These are phyloP conservation scores for Heterodera schachtii DNA, from an alignment of 1,140 invertebrate species.

Conservation along the genomic window DNA sequence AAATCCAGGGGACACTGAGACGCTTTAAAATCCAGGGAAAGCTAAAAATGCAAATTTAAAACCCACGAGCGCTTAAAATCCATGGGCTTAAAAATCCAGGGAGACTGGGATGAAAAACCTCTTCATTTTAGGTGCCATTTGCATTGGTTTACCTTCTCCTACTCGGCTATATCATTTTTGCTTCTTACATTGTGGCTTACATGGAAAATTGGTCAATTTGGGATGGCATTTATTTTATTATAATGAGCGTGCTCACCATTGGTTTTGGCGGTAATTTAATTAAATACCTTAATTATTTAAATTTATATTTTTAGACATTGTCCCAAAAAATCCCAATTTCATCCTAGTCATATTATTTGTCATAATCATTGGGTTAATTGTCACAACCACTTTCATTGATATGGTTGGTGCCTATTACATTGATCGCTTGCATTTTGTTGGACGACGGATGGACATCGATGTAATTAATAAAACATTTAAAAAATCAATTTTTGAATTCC, in stretches of 20 bases:
- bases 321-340: slow-evolving; percentile 59
- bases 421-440: slow-evolving; percentile 63
- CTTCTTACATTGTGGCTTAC: slow-evolving; percentile 56
- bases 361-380: slow-evolving; percentile 57
- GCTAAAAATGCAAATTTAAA: too few species aligned
- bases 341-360: slow-evolving; percentile 50
- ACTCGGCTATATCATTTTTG: slow-evolving; percentile 51
- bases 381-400: slow-evolving; percentile 63
- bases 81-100: too few species aligned
- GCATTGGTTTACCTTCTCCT: slow-evolving; percentile 54
- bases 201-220: slow-evolving; percentile 53
- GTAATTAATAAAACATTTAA: slow-evolving; percentile 26
- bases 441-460: slow-evolving; percentile 56
- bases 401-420: slow-evolving; percentile 65
- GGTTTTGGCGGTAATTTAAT: slow-evolving; percentile 60
- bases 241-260: slow-evolving; percentile 62
- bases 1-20: too few species aligned
- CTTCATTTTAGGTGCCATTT: slow-evolving; percentile 50
- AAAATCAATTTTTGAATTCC: too few species aligned
- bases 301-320: slow-evolving; percentile 47
- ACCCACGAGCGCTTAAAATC: too few species aligned
- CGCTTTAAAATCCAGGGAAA: too few species aligned
- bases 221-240: slow-evolving; percentile 63
- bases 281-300: slow-evolving; percentile 7
- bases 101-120: not conserved